These are phyloP conservation scores for Mustela lutreola DNA, from an alignment of 2,113 vertebrate species.

Conservation along the genomic window DNA sequence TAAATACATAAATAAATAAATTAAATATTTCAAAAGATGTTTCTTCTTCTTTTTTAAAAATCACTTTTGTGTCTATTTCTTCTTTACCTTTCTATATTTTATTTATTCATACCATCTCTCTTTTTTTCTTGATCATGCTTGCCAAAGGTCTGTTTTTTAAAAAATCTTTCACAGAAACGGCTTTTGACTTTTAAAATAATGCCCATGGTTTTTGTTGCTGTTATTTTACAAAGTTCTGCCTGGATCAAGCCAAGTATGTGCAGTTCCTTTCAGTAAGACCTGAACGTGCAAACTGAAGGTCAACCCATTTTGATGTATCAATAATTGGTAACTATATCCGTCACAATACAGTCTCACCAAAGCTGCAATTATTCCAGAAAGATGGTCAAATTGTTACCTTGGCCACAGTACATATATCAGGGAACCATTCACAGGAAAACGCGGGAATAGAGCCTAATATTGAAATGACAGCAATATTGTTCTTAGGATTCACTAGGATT, in stretches of 20 bases:
- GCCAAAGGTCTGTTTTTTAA: background rate
- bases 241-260: background rate
- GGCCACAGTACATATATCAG: conserved; percentile 34
- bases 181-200: conserved; percentile 35
- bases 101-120: background rate
- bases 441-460: conserved; percentile 21
- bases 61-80: background rate
- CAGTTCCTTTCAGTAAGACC: conserved; percentile 55
- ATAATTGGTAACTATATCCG: conserved; percentile 42
- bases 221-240: conserved; percentile 31
- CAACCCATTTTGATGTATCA: conserved; percentile 46
- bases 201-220: background rate
- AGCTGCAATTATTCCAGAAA: conserved; percentile 61
- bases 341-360: conserved; percentile 45
- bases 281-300: conserved; percentile 12
- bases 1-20: too few relatives aligned
- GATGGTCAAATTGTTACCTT: conserved; percentile 62
- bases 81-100: conserved; percentile 53
- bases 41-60: background rate
- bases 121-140: conserved; percentile 45
- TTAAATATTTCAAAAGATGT: too few relatives aligned
- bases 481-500: background rate
- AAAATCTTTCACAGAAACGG: background rate
- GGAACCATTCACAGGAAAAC: conserved; percentile 47
- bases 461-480: conserved; percentile 29